phyloP scores from a whole-genome alignment of 53 echinoderm and acorn worm genomes.

The Apostichopus leukothele region DNA sequence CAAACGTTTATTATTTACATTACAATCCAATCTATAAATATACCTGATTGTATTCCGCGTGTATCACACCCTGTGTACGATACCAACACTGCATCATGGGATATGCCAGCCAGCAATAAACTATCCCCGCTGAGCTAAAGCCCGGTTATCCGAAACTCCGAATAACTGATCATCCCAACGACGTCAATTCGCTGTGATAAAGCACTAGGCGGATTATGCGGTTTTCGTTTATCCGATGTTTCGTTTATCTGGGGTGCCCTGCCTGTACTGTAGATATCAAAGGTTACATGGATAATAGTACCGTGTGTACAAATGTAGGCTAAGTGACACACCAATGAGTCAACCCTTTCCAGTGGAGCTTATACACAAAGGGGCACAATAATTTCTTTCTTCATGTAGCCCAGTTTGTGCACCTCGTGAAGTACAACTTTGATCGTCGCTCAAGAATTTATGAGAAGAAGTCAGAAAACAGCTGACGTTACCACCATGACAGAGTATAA shows the following conservation, averaged over 20 bases:
- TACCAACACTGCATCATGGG: not conserved
- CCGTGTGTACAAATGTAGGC: not conserved
- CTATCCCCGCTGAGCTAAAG: not conserved
- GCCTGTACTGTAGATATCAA: not conserved
- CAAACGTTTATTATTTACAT: not conserved
- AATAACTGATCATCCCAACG: not conserved
- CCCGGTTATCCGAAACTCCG: not conserved
- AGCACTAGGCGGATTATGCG: no score
- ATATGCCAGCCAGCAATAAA: not conserved
- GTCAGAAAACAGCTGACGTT: constrained; percentile 17
- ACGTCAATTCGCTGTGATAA: not conserved
- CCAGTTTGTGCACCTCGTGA: constrained; percentile 20
- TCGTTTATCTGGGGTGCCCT: constrained; percentile 6
- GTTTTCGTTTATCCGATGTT: not conserved
- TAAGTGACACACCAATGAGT: constrained; percentile 11
- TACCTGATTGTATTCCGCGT: not conserved
- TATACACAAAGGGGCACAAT: constrained; percentile 28
- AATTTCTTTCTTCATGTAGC: constrained; percentile 34
- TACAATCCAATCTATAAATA: not conserved
- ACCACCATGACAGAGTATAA: constrained; percentile 87
- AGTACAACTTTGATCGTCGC: not conserved
- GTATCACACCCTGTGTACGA: not conserved
- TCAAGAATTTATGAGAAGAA: not conserved
- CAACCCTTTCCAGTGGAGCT: not conserved
- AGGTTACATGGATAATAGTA: constrained; percentile 6